Base-by-base conservation (phyloP, 2,113 vertebrate species). In the Eretmochelys imbricata region DNA sequence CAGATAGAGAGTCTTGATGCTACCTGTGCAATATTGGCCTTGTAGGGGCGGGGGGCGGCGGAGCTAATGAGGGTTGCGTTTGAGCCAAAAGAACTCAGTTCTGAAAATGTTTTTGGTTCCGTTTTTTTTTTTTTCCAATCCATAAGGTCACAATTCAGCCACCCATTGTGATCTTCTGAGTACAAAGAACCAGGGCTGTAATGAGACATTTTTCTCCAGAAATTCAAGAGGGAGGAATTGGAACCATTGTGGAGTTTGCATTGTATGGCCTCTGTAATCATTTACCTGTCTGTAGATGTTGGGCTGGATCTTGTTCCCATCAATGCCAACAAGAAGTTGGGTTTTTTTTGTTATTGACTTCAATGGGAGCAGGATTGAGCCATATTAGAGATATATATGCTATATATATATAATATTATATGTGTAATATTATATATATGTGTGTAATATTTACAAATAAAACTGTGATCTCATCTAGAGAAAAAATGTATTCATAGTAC, bases 401-500 rank as follows among this genome's bases (percentile, higher is more conserved):
- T 92, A 98, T 97, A 98, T 98, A 42, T 42, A 98, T 98, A 98
- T 98, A 98, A 96, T 97, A 97, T 96, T 98, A 98, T 96, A 94
- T 96, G 92, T 97, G 95, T 98, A 98, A 98, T 98, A 98, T 97
- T 98, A 98, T 98, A 97, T 98, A 98, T 97, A 97, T 96, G 97
- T 98, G 97, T 98, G 97, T 98, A 98, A 98, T 98, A 98, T 98
- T 98, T 98, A 98, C 98, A 98, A 98, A 98, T 98, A 98, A 98
- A 98, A 98, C 98, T 98, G 98, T 98, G 98, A 98, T 98, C 98
- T 98, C 98, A 95, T 98, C 98, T 98, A 98, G 98, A 98, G 98
- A 98, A 98, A 98, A 97, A 96, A 98, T 98, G 97, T 98, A 98
- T 97, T 98, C 98, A 97, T 98, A 98, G 98, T 98, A 98, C 97